Evolutionary conservation across 2,888 invertebrate species (phyloP), one percentile per base, ranked within the genome.

Genomic region (Erynnis tages): DNA sequence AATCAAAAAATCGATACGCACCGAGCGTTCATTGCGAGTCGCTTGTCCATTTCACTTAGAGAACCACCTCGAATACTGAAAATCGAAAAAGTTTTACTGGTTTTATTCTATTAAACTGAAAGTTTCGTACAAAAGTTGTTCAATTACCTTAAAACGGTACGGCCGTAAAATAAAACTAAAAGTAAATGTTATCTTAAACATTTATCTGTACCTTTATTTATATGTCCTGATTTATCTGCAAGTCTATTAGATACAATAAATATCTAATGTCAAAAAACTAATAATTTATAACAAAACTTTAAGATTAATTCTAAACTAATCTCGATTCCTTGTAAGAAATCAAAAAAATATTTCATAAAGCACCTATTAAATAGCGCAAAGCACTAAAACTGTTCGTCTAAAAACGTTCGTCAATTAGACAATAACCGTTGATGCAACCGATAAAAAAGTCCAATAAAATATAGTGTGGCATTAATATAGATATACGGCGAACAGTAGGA

Each of bases 401-500:
- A 58, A 60, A 19, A 50, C 37, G 19, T 10, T 67, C 59, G 65
- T 76, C 79, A 81, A 82, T 84, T 81, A 80, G 71, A 73, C 71
- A 84, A 81, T 73, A 78, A 74, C 69, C 72, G 75, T 79, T 78
- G 82, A 83, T 76, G 73, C 69, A 69, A 60, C 67, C 73, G 80
- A 87, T 86, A 89, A 87, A 84, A 81, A 86, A 76, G 69, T 64
- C 63, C 70, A 87, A 89, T 87, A 89, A 87, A 87, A 84, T 84
- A 87, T 84, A 87, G 84, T 83, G 81, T 79, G 78, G 76, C 79
- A 85, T 82, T 88, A 87, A 86, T 81, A 86, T 79, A 87, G 84
- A 87, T 81, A 85, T 84, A 84, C 80, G 82, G 66, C 75, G 70
- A 71, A 65, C 69, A 62, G 71, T 62, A 72, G 74, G 76, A 78